A percentile compares a stretch with the other conserved stretches of the same genome.
Evolutionary conservation across 1,140 invertebrate species (phyloP).

Genomic region (Mesaphorura yosii): DNA sequence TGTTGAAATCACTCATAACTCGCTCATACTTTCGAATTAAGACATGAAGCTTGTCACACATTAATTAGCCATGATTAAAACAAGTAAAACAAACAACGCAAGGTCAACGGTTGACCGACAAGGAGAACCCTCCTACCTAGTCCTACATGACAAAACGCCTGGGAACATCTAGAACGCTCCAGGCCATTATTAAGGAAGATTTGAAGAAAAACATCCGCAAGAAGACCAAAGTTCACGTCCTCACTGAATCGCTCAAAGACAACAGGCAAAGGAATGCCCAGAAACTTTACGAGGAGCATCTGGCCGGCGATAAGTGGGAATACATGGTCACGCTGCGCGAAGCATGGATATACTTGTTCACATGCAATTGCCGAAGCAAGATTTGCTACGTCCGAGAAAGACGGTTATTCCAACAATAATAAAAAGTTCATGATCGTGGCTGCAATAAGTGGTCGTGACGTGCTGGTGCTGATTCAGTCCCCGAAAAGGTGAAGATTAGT

Average conservation of each 20-base stretch:
- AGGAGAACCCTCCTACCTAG: background rate
- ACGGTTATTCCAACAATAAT: background rate
- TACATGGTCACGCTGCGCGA: background rate
- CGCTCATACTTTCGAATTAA: no score
- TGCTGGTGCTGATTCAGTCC: background rate
- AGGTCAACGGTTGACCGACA: no score
- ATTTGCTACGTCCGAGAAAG: background rate
- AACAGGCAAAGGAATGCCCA: background rate
- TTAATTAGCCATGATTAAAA: no score
- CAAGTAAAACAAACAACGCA: no score
- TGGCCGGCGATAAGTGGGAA: background rate
- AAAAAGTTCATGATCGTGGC: background rate
- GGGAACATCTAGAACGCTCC: background rate
- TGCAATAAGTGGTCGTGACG: slow-evolving; percentile 1
- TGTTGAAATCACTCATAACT: no score
- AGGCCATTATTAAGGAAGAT: background rate
- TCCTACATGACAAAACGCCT: background rate
- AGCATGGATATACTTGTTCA: background rate
- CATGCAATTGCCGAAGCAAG: background rate
- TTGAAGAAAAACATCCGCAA: background rate
- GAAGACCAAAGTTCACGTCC: background rate
- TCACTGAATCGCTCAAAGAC: background rate
- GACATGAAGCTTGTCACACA: no score
- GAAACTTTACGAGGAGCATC: slow-evolving; percentile 1
- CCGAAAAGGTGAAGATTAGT: slow-evolving; percentile 1